Conservation (phyloP, 2,888 invertebrate species). For the Acanthosepion lycidas region DNA sequence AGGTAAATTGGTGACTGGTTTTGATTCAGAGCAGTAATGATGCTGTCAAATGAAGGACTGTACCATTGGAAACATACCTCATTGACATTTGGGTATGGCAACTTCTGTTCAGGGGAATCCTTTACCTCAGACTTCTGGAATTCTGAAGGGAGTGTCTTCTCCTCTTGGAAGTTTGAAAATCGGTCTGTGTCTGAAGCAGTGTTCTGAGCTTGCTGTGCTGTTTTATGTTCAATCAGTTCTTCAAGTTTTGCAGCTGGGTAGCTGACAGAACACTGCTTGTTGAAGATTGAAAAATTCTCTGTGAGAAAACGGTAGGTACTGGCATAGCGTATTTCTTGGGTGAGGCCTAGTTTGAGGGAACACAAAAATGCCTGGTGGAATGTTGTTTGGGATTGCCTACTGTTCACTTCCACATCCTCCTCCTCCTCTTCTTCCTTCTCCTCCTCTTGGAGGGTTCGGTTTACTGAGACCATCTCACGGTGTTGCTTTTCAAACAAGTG, state of each 20-base stretch:
- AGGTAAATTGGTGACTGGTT: neutral
- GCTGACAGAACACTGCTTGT: neutral
- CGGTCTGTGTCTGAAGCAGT: neutral
- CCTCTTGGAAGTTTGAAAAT: neutral
- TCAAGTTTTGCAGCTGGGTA: neutral
- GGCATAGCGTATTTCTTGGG: neutral
- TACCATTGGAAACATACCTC: conserved; percentile 72
- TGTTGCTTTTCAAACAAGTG: conserved; percentile 35
- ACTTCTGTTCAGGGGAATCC: conserved; percentile 59
- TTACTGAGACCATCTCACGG: neutral
- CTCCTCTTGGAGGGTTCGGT: neutral
- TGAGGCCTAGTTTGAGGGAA: neutral
- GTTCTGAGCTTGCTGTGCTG: neutral
- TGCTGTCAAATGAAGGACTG: conserved; percentile 65
- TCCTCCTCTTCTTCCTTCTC: neutral
- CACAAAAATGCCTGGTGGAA: conserved; percentile 33
- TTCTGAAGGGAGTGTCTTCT: conserved; percentile 57
- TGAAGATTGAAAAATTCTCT: neutral
- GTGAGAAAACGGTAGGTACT: neutral
- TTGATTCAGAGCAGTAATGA: conserved; percentile 55
- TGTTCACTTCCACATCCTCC: neutral
- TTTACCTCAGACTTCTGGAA: conserved; percentile 56
- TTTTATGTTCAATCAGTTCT: neutral
- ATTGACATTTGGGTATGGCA: conserved; percentile 59
- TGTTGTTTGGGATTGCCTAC: neutral